Evolutionary conservation across 2,797 vertebrate species (phyloP).

Genomic region (Catamblyrhynchus diadema): DNA sequence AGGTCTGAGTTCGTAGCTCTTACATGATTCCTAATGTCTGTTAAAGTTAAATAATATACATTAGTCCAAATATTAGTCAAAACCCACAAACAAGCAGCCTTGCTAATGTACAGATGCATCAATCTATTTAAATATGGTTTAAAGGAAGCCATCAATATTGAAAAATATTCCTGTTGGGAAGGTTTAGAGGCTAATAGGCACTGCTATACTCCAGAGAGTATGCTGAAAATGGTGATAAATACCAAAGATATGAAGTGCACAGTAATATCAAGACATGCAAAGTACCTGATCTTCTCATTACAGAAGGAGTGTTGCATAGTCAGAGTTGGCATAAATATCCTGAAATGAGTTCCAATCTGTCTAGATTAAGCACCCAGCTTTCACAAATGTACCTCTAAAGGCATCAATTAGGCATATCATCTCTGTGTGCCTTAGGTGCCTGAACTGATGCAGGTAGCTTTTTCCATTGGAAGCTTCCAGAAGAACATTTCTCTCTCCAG

Average conservation of each 20-base stretch:
- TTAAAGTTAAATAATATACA: not conserved
- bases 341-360: not conserved
- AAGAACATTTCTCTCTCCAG: not conserved
- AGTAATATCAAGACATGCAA: not conserved
- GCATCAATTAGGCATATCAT: not conserved
- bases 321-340: not conserved
- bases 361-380: not conserved
- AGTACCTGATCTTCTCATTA: not conserved
- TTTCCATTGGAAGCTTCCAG: not conserved
- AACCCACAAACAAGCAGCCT: rapidly evolving
- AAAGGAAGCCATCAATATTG: not conserved
- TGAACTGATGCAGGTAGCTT: not conserved
- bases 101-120: not conserved
- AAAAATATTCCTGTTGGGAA: not conserved
- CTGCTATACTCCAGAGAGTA: not conserved
- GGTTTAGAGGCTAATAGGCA: not conserved
- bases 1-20: not conserved
- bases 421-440: not conserved
- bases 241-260: not conserved
- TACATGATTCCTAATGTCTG: not conserved
- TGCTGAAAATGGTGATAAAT: constrained; percentile 26
- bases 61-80: not conserved
- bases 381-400: not conserved
- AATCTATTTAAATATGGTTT: not conserved
- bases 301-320: not conserved